Conservation (phyloP, 2,113 vertebrate genomes). For the Sceloporus tristichus region DNA sequence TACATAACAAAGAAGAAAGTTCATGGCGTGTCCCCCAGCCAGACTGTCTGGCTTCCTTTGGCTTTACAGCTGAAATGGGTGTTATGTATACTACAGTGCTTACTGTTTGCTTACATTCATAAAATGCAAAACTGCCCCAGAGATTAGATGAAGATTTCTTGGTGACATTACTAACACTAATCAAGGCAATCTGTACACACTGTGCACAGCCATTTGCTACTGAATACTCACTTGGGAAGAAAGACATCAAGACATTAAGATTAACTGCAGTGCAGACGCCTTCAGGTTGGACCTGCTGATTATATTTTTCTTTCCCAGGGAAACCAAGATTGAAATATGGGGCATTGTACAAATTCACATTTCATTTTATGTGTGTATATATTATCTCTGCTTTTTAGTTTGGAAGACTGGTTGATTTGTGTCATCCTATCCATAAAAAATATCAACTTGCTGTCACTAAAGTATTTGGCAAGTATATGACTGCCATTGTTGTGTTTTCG, state of each 20-base stretch:
- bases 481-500: conserved; percentile 89
- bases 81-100: neutral
- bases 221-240: neutral
- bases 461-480: conserved; percentile 88
- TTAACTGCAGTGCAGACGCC: neutral
- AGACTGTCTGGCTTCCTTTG: neutral
- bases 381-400: conserved; percentile 77
- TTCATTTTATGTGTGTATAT: neutral
- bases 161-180: neutral
- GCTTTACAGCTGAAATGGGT: neutral
- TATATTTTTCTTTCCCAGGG: neutral
- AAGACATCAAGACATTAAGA: neutral
- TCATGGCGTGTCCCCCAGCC: neutral
- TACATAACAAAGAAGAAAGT: no score
- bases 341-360: neutral
- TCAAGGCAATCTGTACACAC: neutral
- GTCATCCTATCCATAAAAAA: conserved; percentile 94
- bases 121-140: neutral
- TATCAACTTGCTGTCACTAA: conserved; percentile 96
- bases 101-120: neutral
- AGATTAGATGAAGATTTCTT: neutral
- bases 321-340: neutral
- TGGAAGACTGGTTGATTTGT: conserved; percentile 91
- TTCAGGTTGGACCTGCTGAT: neutral
- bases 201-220: neutral